These are phyloP conservation scores for Yasuhikotakia modesta DNA, from an alignment of 2,797 vertebrate species.

Conservation along the genomic window DNA sequence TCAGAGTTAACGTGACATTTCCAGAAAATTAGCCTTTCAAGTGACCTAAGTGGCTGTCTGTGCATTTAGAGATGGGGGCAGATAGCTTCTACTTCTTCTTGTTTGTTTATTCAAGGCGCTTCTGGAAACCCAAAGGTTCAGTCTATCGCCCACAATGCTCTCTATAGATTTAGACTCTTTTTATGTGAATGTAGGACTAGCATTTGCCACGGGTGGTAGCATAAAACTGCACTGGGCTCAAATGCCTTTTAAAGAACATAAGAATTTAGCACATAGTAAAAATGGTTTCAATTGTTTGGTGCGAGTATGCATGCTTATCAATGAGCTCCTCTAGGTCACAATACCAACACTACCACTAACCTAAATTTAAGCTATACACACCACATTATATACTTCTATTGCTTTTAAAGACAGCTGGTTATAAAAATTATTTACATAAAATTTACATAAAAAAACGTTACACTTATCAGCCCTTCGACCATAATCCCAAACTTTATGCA, in stretches of 20 bases:
- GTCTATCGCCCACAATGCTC: constrained; percentile 5
- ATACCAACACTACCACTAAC: not conserved
- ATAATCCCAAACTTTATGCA: too few relatives aligned
- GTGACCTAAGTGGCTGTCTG: constrained; percentile 77
- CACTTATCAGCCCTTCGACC: too few relatives aligned
- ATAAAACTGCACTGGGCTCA: constrained; percentile 15
- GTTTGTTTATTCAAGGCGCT: constrained; percentile 55
- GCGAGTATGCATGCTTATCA: constrained; percentile 16
- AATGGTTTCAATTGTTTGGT: constrained; percentile 51
- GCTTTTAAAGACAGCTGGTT: too few relatives aligned
- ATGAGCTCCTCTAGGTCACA: not conserved
- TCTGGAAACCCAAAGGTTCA: constrained; percentile 29
- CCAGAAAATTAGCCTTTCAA: constrained; percentile 90
- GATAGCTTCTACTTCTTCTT: constrained; percentile 39
- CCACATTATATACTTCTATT: too few relatives aligned
- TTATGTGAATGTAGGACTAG: too few relatives aligned
- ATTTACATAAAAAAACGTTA: too few relatives aligned
- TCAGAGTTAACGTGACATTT: constrained; percentile 91
- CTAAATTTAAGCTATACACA: constrained; percentile 2
- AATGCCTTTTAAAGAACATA: constrained; percentile 4
- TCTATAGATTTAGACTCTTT: too few relatives aligned
- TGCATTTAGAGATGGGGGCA: constrained; percentile 57
- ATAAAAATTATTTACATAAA: too few relatives aligned
- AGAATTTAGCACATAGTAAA: constrained; percentile 22
- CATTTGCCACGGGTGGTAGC: too few relatives aligned